Evolutionary conservation across 1,140 invertebrate species (phyloP).

Genomic region (Cydia strobilella): DNA sequence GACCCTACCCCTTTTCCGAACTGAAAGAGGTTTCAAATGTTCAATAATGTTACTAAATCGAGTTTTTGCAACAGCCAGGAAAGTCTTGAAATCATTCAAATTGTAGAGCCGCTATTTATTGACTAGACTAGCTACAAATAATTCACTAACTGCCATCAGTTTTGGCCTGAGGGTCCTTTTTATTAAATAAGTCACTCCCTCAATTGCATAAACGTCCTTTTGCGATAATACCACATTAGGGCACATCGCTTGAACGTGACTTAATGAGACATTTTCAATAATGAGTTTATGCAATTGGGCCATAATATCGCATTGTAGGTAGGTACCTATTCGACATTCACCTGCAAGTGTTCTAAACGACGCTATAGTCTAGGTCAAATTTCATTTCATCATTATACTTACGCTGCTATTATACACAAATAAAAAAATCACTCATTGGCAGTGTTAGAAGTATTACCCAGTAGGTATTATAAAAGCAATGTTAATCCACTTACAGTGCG

Average conservation of each 20-base stretch:
- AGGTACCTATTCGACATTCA: constrained; percentile 9
- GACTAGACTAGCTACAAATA: not conserved
- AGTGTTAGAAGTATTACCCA: constrained; percentile 21
- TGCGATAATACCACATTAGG: not conserved
- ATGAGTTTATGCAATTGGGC: not conserved
- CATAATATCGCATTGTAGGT: not conserved
- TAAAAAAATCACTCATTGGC: constrained; percentile 1
- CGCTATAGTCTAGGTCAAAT: not conserved
- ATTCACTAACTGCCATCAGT: not conserved
- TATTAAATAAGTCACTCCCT: not conserved
- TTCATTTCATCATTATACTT: not conserved
- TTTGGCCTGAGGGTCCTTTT: not conserved
- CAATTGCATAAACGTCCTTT: not conserved
- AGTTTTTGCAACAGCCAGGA: not conserved
- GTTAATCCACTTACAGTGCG: constrained; percentile 7
- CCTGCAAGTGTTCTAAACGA: constrained; percentile 16
- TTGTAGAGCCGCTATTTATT: not conserved
- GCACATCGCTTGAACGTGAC: not conserved
- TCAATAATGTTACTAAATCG: not conserved
- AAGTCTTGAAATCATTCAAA: not conserved
- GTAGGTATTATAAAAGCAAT: constrained; percentile 31
- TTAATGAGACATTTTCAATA: not conserved
- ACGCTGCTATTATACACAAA: not conserved
- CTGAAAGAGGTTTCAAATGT: not conserved
- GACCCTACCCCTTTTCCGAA: too few species aligned